phyloP scores from a whole-genome alignment of 2,797 vertebrate species.

The Brotogeris chrysoptera region DNA sequence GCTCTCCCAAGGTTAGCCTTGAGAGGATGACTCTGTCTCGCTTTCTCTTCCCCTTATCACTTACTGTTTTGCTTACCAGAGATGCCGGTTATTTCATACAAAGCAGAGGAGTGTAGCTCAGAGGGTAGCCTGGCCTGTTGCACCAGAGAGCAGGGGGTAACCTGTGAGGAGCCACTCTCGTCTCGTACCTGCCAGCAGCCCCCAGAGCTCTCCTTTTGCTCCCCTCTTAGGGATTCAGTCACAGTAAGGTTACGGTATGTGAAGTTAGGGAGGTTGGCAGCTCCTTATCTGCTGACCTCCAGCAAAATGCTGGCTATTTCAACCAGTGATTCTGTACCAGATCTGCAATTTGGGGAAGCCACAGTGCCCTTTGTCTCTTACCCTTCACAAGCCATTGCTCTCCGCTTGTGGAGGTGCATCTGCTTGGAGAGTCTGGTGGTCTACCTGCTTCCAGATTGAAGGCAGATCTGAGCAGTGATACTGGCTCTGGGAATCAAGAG shows the following conservation, averaged over 20 bases:
- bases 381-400: neutral
- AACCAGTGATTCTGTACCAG: neutral
- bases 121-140: neutral
- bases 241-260: neutral
- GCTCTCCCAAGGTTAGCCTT: neutral
- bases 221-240: neutral
- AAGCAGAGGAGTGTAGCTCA: neutral
- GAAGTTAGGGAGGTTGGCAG: neutral
- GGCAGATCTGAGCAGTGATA: neutral
- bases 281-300: neutral
- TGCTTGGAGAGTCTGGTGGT: neutral
- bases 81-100: accelerated
- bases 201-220: neutral
- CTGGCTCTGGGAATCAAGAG: neutral
- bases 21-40: neutral
- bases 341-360: neutral
- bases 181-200: neutral
- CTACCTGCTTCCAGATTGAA: neutral
- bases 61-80: neutral
- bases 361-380: neutral
- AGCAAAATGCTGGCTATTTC: neutral
- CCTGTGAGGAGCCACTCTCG: neutral
- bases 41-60: neutral
- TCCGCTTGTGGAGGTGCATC: neutral
- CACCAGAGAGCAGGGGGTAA: neutral